These are phyloP conservation scores for Rhinophrynus dorsalis DNA, from an alignment of 2,797 vertebrate species.

Conservation along the genomic window DNA sequence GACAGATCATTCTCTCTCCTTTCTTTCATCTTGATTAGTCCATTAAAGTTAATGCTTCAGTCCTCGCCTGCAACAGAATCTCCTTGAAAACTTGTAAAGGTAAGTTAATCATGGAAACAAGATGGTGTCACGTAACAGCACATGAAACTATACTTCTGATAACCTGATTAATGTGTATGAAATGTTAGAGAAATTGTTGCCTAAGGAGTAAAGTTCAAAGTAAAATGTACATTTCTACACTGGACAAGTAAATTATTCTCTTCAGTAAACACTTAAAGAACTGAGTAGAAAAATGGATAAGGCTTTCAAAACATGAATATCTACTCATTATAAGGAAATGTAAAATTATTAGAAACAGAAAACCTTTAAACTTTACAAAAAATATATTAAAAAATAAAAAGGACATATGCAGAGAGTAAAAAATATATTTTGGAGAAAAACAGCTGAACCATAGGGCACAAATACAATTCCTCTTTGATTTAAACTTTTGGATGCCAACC, in stretches of 20 bases:
- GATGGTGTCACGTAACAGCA: slow-evolving; percentile 29
- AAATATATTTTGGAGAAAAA: not conserved
- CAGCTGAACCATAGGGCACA: no score
- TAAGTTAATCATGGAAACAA: slow-evolving; percentile 45
- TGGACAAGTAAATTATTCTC: not conserved
- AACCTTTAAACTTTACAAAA: not conserved
- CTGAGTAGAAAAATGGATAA: not conserved
- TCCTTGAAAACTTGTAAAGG: slow-evolving; percentile 56
- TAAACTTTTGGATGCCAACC: no score
- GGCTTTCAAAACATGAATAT: not conserved
- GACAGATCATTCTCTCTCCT: slow-evolving; percentile 39
- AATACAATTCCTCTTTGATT: no score
- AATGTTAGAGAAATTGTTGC: slow-evolving; percentile 17
- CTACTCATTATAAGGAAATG: not conserved
- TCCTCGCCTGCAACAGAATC: slow-evolving; percentile 39
- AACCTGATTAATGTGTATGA: slow-evolving; percentile 35
- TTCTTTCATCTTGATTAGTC: slow-evolving; percentile 49
- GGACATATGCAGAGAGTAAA: not conserved
- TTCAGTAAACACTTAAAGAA: slow-evolving; percentile 1
- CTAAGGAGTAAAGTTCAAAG: not conserved
- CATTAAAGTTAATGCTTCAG: slow-evolving; percentile 53
- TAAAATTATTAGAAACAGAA: not conserved
- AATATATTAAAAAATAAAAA: not conserved
- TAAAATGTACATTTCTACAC: not conserved
- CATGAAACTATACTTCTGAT: slow-evolving; percentile 29